phyloP scores from a whole-genome alignment of 2,888 invertebrate species.

The Drosophila macrospina region DNA sequence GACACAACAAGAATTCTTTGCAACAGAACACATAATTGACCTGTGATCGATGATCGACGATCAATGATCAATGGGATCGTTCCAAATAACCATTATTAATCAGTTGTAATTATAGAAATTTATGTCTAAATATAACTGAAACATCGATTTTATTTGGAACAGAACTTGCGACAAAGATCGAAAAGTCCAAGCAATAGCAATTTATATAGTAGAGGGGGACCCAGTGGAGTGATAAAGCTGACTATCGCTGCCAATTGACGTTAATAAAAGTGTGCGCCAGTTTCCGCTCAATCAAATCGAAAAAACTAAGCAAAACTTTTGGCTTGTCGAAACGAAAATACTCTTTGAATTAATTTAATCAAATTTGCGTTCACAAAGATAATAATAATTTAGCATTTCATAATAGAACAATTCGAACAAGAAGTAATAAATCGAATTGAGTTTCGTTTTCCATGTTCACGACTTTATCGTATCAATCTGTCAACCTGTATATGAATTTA shows the following conservation, averaged over 20 bases:
- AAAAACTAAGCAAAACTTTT: constrained; percentile 1
- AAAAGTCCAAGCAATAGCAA: constrained; percentile 25
- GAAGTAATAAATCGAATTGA: neutral
- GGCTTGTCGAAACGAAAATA: constrained; percentile 7
- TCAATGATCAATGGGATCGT: constrained; percentile 10
- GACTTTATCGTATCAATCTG: constrained; percentile 10
- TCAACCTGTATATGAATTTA: constrained; percentile 5
- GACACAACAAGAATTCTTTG: constrained; percentile 17
- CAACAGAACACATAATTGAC: constrained; percentile 16
- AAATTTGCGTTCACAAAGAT: neutral
- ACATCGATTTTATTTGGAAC: constrained; percentile 25
- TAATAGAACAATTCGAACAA: too few relatives aligned
- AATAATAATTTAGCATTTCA: too few relatives aligned
- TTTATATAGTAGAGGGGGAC: constrained; percentile 27
- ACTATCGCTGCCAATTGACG: constrained; percentile 66
- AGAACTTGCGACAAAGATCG: constrained; percentile 20
- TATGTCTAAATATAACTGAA: constrained; percentile 23
- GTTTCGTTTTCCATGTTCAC: neutral
- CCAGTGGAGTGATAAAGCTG: constrained; percentile 63
- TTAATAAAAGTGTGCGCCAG: constrained; percentile 67
- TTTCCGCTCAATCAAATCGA: constrained; percentile 62
- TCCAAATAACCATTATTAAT: constrained; percentile 21
- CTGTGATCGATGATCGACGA: neutral
- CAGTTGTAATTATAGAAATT: constrained; percentile 24
- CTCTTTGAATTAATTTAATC: neutral